Evolutionary conservation across 2,888 invertebrate genomes (phyloP).

Genomic region (Tipula lateralis): DNA sequence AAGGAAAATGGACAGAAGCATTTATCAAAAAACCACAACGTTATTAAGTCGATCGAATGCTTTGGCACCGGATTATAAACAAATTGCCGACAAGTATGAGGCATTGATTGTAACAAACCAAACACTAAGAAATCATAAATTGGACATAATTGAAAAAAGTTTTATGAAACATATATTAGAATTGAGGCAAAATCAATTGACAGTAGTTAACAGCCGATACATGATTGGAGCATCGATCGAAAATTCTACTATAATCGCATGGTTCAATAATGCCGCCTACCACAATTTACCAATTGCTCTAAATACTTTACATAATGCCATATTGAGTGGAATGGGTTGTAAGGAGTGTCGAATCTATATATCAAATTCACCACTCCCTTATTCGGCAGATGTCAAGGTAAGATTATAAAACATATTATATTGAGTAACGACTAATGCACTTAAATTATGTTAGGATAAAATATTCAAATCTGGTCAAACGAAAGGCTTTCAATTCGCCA

Average conservation of each 20-base stretch:
- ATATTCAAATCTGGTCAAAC: conserved; percentile 40
- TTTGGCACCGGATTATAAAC: not conserved
- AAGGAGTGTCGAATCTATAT: conserved; percentile 41
- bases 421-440: not conserved
- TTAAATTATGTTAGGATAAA: not conserved
- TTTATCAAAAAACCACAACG: conserved; percentile 46
- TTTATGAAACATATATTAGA: not conserved
- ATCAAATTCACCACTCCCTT: conserved; percentile 64
- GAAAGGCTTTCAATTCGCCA: conserved; percentile 56
- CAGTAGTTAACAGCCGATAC: conserved; percentile 48
- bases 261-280: conserved; percentile 75
- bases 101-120: not conserved
- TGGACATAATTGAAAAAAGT: too few species aligned
- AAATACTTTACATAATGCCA: conserved; percentile 58
- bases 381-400: conserved; percentile 53
- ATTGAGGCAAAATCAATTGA: conserved; percentile 37
- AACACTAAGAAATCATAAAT: too few species aligned
- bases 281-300: conserved; percentile 67
- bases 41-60: conserved; percentile 36
- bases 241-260: conserved; percentile 53
- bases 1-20: conserved; percentile 53
- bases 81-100: not conserved
- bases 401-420: not conserved
- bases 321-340: conserved; percentile 49
- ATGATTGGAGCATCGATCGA: conserved; percentile 55